Percentiles rank a stretch among this genome's conserved stretches.
Conservation (phyloP, 2,888 invertebrate genomes). For the Agrotis puta region DNA sequence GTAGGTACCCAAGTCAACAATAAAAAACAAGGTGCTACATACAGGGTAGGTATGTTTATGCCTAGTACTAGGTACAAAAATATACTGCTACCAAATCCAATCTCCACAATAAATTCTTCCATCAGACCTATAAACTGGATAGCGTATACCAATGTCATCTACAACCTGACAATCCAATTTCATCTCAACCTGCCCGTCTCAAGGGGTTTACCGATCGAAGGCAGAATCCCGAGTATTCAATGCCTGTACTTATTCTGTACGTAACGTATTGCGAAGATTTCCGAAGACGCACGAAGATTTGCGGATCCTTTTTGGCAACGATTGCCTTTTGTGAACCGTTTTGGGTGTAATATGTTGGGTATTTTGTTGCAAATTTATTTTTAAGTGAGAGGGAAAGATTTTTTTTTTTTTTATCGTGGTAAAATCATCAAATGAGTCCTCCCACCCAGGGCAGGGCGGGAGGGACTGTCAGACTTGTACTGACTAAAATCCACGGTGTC, state of each 20-base stretch:
- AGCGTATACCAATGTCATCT: conserved; percentile 55
- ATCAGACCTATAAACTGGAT: conserved; percentile 64
- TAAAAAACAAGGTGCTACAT: not conserved
- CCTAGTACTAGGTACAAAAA: conserved; percentile 7
- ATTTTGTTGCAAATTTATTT: conserved; percentile 20
- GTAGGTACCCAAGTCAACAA: not conserved
- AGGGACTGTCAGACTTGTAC: too few species aligned
- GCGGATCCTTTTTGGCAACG: conserved; percentile 37
- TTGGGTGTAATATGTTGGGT: conserved; percentile 17
- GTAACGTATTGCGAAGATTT: conserved; percentile 52
- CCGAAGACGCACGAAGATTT: conserved; percentile 40
- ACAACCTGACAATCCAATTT: conserved; percentile 73
- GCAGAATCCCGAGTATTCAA: conserved; percentile 54
- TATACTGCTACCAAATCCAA: conserved; percentile 32
- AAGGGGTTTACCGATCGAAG: conserved; percentile 58
- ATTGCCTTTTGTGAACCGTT: conserved; percentile 36
- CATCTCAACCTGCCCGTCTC: conserved; percentile 66
- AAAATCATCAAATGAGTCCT: too few species aligned
- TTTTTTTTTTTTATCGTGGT: too few species aligned
- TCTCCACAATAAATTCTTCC: conserved; percentile 50
- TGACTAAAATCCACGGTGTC: too few species aligned
- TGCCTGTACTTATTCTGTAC: conserved; percentile 50
- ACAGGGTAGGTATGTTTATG: conserved; percentile 7
- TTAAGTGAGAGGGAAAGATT: not conserved
- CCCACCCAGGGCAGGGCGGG: too few species aligned